Percentiles rank a stretch among this genome's conserved stretches.
These are phyloP conservation scores for Pavo muticus DNA, from an alignment of 2,113 vertebrate species.

Conservation along the genomic window DNA sequence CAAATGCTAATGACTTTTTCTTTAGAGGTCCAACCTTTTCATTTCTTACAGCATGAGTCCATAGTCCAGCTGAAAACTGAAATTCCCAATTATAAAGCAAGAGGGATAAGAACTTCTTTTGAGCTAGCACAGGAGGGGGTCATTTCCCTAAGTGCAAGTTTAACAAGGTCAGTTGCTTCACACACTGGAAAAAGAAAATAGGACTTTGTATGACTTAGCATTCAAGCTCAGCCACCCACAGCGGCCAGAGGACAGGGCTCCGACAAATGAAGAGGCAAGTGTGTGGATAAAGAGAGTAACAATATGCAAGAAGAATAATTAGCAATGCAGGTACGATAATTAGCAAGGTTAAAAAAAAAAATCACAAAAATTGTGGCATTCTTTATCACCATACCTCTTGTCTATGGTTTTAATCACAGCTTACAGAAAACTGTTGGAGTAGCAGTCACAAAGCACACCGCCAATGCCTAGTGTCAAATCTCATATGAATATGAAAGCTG, in stretches of 20 bases:
- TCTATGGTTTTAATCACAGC: not conserved
- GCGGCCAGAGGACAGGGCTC: conserved; percentile 37
- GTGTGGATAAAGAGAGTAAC: not conserved
- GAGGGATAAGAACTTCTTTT: conserved; percentile 42
- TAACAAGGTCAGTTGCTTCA: conserved; percentile 34
- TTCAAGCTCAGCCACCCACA: conserved; percentile 18
- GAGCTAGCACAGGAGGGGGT: conserved; percentile 45
- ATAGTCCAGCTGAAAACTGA: conserved; percentile 16
- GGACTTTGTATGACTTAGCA: not conserved
- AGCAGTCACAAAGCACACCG: not conserved
- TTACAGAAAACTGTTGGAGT: not conserved
- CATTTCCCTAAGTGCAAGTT: conserved; percentile 2
- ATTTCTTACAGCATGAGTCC: conserved; percentile 5
- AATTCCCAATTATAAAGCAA: conserved; percentile 40
- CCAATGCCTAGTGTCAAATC: not conserved
- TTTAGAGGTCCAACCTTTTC: conserved; percentile 13
- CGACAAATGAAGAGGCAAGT: not conserved
- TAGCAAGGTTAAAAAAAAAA: not conserved
- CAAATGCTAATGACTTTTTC: conserved; percentile 48
- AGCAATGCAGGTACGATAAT: not conserved
- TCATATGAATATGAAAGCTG: not conserved
- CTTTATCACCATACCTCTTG: not conserved
- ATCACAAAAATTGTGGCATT: not conserved
- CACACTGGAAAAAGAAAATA: conserved; percentile 17
- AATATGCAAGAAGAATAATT: conserved; percentile 40